Base-by-base conservation (phyloP, 2,888 invertebrate species). In the Griposia aprilina region DNA sequence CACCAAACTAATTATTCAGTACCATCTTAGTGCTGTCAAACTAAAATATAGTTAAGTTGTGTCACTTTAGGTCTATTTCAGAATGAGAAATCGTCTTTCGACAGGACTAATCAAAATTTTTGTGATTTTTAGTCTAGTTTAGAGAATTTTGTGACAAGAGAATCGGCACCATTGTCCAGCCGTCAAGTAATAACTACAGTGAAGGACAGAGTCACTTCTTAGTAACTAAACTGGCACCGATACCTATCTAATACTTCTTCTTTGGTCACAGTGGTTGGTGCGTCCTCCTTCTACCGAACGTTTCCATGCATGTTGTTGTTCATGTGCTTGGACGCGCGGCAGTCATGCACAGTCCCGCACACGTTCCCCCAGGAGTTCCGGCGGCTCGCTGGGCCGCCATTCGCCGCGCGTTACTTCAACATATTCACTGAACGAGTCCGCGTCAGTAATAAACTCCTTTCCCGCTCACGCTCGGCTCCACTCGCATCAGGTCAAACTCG, bases 401-500 rank as follows among this genome's bases (percentile, higher is more conserved):
- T 11, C 41, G 41, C 52, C 41, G 26, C 48, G n/a, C 36, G 36
- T 65, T 41, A 50, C 36, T 70, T 62, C 55, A 57, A 11, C 30
- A 23, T 36, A 48, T 45, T 45, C n/a, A 26, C 20, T 67, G n/a
- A 36, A 59, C 20, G 26, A 60, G 30, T 17, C 20, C 30, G 4
- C 17, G 45, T 89, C 81, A 88, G 48, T 88, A 87, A 69, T 86
- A 80, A n/a, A 81, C 67, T 50, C 82, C 45, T 50, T 74, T 82
- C n/a, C 80, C 73, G 66, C 62, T 73, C 45, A 67, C 66, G 60
- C 77, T 60, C 10, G 87, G 83, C 26, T 78, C 81, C 41, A 68
- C 80, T 26, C 68, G 81, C 48, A 90, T 72, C 68, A 91, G 78
- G 80, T 91, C 81, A 59, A 91, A 90, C 80, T 90, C 86, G 83